Base-by-base conservation (phyloP, 1,140 invertebrate genomes). In the Drosophila insularis region DNA sequence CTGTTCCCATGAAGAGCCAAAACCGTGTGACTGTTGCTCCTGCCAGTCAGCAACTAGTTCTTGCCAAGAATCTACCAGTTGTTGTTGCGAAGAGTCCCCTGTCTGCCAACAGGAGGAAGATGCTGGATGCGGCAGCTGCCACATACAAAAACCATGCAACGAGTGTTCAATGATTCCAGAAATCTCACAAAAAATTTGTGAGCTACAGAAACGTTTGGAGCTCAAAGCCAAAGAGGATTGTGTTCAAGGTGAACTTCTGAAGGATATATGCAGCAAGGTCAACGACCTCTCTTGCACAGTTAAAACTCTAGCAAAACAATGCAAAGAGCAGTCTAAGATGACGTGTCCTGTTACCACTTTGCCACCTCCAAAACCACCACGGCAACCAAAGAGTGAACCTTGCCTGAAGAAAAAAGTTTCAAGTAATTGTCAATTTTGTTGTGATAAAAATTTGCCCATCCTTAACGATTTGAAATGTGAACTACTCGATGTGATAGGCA, bases 391-490 rank as follows among this genome's bases (percentile, higher is more conserved):
- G 2, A 1, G 11, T 14, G 13, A 19, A 8, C 43, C 5, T 8
- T 35, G 54, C 5, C 17, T 65, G 10, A n/a, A 46, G 1, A 40
- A 11, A 1, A 79, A 74, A 5, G 0, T 17, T 4, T 77, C 85
- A 6, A 82, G 66, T 56, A 31, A 35, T 0, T 89, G 84, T 10
- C 19, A 63, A n/a, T 89, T 78, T 13, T 89, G 84, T 14, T 32
- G 13, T 2, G 17, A 79, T 2, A 21, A 39, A 4, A 6, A 65
- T 1, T 23, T 84, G 0, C 60, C 73, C 0, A 3, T 82, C 0
- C 31, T 80, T 0, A 1, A n/a, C 7, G 60, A 53, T 7, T 73
- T 89, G 27, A 43, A 68, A 0, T 8, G 17, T 1, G 27, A 71
- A n/a, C 32, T 89, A 2, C 50, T 55, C 23, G 43, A 69, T 2